Base-by-base conservation (phyloP, 2,797 vertebrate genomes). In the Ctenopoma multispine region DNA sequence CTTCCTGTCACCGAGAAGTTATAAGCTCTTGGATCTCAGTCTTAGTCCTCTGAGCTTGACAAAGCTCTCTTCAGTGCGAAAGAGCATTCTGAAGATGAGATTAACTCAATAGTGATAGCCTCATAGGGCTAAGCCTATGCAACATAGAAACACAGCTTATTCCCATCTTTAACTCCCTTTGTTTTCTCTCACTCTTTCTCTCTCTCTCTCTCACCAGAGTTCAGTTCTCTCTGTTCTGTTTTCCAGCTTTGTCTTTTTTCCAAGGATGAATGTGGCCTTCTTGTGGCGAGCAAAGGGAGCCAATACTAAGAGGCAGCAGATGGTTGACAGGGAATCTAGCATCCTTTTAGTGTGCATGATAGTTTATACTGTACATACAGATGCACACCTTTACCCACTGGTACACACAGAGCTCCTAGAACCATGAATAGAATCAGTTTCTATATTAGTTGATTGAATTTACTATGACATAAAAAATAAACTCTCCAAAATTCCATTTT, bases 311-410 rank as follows among this genome's bases (percentile, higher is more conserved):
- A 75, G 57, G 57, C 58, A 75, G 63, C 57, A 67, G 72, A 80
- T 80, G 77, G 72, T 78, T 67, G 58, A 62, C 63, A 68, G 51
- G 57, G 69, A 72, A 63, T 43, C 47, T 72, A 40, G 58, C 59
- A 49, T 60, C 54, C 54, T 56, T 69, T 56, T 29, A 60, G 58
- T 68, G 36, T 68, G 34, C 51, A 58, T 50, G 12, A 34, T 44
- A 18, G n/a, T 31, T 47, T 38, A 50, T 11, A 50, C 15, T 20
- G 17, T n/a, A 63, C n/a, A 48, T 8, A 34, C 31, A 34, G 31
- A 34, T 34, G 31, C 31, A 34, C 31, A 9, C 31, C 31, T 34
- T 34, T 34, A 9, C 31, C 8, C 31, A 34, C 31, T 34, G 11
- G 10, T 17, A 43, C 38, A 41, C 38, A 41, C 18, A 7, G 0